These are phyloP conservation scores for Tetragonisca angustula DNA, from an alignment of 2,888 invertebrate species.

Conservation along the genomic window DNA sequence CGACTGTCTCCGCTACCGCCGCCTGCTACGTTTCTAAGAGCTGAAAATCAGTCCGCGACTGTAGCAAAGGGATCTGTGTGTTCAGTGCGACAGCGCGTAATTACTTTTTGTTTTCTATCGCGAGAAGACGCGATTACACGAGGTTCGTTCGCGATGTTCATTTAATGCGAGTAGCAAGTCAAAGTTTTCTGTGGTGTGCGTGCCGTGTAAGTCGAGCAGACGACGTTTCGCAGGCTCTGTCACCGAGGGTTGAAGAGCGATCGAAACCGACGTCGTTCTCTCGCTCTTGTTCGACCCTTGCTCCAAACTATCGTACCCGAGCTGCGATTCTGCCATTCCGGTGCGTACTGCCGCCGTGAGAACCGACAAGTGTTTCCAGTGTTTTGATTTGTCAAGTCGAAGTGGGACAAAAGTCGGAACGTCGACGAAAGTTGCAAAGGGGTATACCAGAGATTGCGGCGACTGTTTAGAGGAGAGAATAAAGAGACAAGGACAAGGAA, in stretches of 20 bases:
- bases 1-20: slow-evolving; percentile 59
- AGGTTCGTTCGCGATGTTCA: slow-evolving; percentile 49
- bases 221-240: slow-evolving; percentile 44
- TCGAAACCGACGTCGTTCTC: slow-evolving; percentile 36
- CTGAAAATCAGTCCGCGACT: slow-evolving; percentile 42
- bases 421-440: slow-evolving; percentile 3
- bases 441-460: background rate
- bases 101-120: slow-evolving; percentile 4
- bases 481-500: slow-evolving; percentile 29
- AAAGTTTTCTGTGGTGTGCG: slow-evolving; percentile 35
- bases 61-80: slow-evolving; percentile 34
- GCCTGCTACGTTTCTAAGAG: slow-evolving; percentile 48
- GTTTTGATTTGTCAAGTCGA: slow-evolving; percentile 40
- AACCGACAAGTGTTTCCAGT: slow-evolving; percentile 43
- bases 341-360: background rate
- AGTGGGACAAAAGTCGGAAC: background rate
- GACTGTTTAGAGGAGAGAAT: slow-evolving; percentile 22
- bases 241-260: slow-evolving; percentile 50
- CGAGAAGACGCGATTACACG: slow-evolving; percentile 26
- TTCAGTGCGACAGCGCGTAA: slow-evolving; percentile 42
- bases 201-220: slow-evolving; percentile 50
- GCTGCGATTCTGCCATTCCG: slow-evolving; percentile 3
- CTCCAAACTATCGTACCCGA: slow-evolving; percentile 28
- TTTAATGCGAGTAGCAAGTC: slow-evolving; percentile 38
- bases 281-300: slow-evolving; percentile 24